Base-by-base conservation (phyloP, 2,888 invertebrate species). In the Heliconius ismenius region DNA sequence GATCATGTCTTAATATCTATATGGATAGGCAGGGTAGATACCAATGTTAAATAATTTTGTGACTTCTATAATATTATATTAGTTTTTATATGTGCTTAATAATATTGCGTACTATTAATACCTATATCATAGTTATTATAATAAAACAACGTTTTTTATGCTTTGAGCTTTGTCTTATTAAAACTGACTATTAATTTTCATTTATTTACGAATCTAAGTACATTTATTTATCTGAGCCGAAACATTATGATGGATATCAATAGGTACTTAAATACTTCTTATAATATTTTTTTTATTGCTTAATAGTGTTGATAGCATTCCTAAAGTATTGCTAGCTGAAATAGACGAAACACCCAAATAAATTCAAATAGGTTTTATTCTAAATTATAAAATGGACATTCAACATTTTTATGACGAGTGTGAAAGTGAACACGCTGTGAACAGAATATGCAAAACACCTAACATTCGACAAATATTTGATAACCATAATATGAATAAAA, bases 401-500 rank as follows among this genome's bases (percentile, higher is more conserved):
- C 60, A 28, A 65, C 62, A 65, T 73, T 73, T 74, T 67, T 74
- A 11, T 39, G 64, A 73, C 64, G 18, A 67, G 72, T 39, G 76
- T 76, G 70, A 79, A 79, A 73, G 60, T 72, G 63, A 79, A 76
- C 74, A 72, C 24, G 68, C 67, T 60, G 62, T 78, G 67, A 79
- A 78, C 76, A 73, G 43, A 72, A 74, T 67, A 73, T 69, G 49
- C 73, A 69, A 72, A 76, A 76, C 74, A 78, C 70, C 74, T 64
- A 78, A 76, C 76, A 79, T 76, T 76, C 67, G 49, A 78, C 78
- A 79, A 77, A 79, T 75, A 79, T 78, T 79, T 79, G 76, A 78
- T 74, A 68, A 78, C 78, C 39, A 68, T 49, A 49, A 49, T 76
- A 74, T 79, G 74, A 78, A 76, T 76, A 62, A 74, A 79, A 78